Conservation (phyloP, 2,888 invertebrate species). For the Nezara viridula region DNA sequence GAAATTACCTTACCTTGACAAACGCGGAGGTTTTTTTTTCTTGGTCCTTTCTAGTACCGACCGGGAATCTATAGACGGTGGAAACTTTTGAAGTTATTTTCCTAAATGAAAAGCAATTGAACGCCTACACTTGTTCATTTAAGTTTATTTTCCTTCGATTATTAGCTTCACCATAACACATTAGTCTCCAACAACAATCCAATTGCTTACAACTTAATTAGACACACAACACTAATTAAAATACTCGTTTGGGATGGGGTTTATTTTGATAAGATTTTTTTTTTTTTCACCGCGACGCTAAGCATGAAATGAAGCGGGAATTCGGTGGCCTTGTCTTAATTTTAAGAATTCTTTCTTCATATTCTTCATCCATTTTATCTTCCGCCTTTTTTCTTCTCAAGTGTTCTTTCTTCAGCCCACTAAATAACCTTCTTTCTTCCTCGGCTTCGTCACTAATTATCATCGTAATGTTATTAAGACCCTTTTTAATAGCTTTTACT, state of each 20-base stretch:
- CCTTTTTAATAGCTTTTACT: constrained; percentile 14
- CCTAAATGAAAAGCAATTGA: neutral
- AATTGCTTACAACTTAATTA: neutral
- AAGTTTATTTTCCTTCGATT: neutral
- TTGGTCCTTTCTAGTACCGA: neutral
- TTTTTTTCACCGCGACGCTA: neutral
- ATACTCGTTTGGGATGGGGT: neutral
- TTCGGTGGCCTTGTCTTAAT: neutral
- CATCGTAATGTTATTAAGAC: constrained; percentile 14
- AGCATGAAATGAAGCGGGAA: neutral
- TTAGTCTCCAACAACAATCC: neutral
- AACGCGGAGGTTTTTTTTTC: neutral
- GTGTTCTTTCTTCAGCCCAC: constrained; percentile 32
- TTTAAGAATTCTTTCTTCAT: constrained; percentile 12
- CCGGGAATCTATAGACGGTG: neutral
- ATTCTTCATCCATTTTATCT: constrained; percentile 38
- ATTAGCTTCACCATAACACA: neutral
- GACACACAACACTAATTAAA: neutral
- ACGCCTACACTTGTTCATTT: neutral
- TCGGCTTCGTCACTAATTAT: constrained; percentile 13
- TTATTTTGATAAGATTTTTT: neutral
- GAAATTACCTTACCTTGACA: neutral
- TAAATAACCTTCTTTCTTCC: constrained; percentile 28
- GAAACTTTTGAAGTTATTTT: neutral
- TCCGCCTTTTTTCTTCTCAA: constrained; percentile 23